Percentiles rank a stretch among this genome's conserved stretches.
phyloP scores from a whole-genome alignment of 2,888 invertebrate species.

The Heliconius cydno region DNA sequence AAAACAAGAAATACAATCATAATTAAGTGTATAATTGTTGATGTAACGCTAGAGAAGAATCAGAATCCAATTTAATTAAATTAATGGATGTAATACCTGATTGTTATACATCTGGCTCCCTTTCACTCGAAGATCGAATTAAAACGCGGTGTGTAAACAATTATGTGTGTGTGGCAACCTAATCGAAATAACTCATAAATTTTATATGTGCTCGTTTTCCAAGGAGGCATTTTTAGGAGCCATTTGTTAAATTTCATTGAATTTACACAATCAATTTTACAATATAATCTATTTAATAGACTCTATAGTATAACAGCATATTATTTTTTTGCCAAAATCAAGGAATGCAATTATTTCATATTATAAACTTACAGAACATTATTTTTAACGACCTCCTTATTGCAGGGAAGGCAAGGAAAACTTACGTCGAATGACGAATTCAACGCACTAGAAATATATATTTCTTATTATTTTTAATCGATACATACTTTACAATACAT shows the following conservation, averaged over 20 bases:
- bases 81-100: slow-evolving; percentile 38
- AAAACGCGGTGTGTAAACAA: slow-evolving; percentile 39
- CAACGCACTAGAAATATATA: not conserved
- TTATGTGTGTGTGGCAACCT: slow-evolving; percentile 27
- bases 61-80: slow-evolving; percentile 34
- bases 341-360: not conserved
- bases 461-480: not conserved
- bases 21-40: slow-evolving; percentile 29
- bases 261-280: not conserved
- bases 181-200: slow-evolving; percentile 26
- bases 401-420: not conserved
- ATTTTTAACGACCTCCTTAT: not conserved
- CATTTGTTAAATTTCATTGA: not conserved
- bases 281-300: not conserved
- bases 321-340: not conserved
- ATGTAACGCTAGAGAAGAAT: slow-evolving; percentile 31
- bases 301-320: not conserved
- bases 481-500: not conserved
- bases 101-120: slow-evolving; percentile 43
- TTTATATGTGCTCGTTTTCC: not conserved
- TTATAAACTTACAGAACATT: not conserved
- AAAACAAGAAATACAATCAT: slow-evolving; percentile 16
- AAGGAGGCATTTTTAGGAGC: not conserved
- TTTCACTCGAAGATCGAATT: slow-evolving; percentile 47
- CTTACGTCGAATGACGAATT: too few species aligned